Conservation (phyloP, 2,888 invertebrate species). For the Ischnura elegans region DNA sequence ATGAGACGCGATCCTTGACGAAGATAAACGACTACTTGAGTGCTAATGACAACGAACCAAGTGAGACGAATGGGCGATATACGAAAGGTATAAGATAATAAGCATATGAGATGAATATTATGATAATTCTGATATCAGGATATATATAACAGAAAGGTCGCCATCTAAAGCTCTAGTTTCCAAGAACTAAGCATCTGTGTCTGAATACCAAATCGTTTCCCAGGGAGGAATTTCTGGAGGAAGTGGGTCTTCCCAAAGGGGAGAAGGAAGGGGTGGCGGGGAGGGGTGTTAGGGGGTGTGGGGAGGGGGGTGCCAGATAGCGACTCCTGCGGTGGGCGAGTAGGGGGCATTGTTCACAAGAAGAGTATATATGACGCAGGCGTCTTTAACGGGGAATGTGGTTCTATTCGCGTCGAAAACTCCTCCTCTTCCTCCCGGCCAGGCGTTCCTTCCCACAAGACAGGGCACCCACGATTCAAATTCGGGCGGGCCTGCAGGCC, state of each 20-base stretch:
- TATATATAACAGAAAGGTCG: too few relatives aligned
- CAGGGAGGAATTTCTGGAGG: slow-evolving; percentile 23
- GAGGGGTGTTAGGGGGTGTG: not conserved
- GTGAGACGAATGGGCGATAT: too few relatives aligned
- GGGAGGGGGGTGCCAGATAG: not conserved
- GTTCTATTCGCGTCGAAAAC: slow-evolving; percentile 33
- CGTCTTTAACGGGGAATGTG: slow-evolving; percentile 17
- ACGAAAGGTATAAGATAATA: too few relatives aligned
- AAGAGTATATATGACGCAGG: slow-evolving; percentile 9
- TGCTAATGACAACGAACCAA: too few relatives aligned
- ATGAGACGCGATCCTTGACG: too few relatives aligned
- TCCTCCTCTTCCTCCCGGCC: not conserved
- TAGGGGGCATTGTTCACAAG: slow-evolving; percentile 34
- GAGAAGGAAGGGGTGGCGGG: not conserved
- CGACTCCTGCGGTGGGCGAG: not conserved
- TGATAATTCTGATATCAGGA: too few relatives aligned
- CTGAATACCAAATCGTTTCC: too few relatives aligned
- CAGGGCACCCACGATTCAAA: not conserved
- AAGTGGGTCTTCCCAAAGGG: slow-evolving; percentile 1
- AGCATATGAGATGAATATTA: too few relatives aligned
- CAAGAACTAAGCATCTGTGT: too few relatives aligned
- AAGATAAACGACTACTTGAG: too few relatives aligned
- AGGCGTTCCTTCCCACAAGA: not conserved
- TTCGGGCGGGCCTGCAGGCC: slow-evolving; percentile 7
- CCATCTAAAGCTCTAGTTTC: too few relatives aligned